These are phyloP conservation scores for Lordiphosa andalusiaca DNA, from an alignment of 2,888 invertebrate species.

Conservation along the genomic window DNA sequence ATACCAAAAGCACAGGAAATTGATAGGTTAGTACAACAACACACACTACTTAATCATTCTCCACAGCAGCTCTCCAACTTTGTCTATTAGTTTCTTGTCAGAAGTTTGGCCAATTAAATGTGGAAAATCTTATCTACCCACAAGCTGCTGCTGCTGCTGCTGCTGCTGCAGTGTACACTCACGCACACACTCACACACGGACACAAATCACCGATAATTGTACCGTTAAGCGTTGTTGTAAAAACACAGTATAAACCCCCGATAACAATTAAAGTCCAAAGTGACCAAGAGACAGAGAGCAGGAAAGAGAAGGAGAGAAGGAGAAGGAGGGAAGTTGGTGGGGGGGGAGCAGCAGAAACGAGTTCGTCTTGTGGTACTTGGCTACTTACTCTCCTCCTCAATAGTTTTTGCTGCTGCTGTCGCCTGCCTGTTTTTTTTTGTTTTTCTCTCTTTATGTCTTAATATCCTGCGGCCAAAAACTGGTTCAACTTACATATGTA, in stretches of 20 bases:
- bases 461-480: conserved; percentile 66
- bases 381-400: conserved; percentile 5
- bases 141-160: not conserved
- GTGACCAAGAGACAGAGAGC: conserved; percentile 1
- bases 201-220: conserved; percentile 29
- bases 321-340: too few relatives aligned
- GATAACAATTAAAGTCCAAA: conserved; percentile 64
- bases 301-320: conserved; percentile 4
- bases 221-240: conserved; percentile 53
- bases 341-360: conserved; percentile 39
- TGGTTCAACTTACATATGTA: conserved; percentile 49
- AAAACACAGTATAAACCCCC: conserved; percentile 46
- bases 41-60: conserved; percentile 3
- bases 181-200: conserved; percentile 11
- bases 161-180: conserved; percentile 8
- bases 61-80: too few relatives aligned
- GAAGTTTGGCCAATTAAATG: conserved; percentile 19
- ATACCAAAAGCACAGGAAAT: too few relatives aligned
- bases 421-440: conserved; percentile 18
- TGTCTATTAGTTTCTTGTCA: too few relatives aligned
- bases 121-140: conserved; percentile 1
- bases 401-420: conserved; percentile 3
- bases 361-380: conserved; percentile 32
- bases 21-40: too few relatives aligned
- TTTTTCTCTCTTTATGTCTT: conserved; percentile 52